Evolutionary conservation across 2,797 vertebrate species (phyloP).

Genomic region (Cetoscarus ocellatus): DNA sequence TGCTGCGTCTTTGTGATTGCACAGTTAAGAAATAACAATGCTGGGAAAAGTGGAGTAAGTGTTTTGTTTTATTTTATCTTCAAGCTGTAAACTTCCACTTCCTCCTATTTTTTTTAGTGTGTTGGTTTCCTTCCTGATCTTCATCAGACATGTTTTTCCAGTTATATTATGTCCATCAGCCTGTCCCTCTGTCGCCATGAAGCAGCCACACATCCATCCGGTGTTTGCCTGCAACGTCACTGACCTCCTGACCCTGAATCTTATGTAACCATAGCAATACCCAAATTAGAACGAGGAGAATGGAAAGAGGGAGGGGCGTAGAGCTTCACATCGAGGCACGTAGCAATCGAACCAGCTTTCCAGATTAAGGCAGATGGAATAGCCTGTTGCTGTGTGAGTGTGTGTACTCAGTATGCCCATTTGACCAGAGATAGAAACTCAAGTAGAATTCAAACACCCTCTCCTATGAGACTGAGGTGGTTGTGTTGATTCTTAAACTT

Average conservation of each 20-base stretch:
- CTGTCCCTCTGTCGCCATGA: slow-evolving; percentile 28
- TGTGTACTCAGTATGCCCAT: background rate
- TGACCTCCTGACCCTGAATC: slow-evolving; percentile 81
- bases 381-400: slow-evolving; percentile 3
- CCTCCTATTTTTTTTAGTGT: slow-evolving; percentile 50
- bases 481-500: slow-evolving; percentile 8
- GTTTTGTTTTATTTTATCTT: slow-evolving; percentile 50
- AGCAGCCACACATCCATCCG: slow-evolving; percentile 63
- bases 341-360: slow-evolving; percentile 59
- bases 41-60: slow-evolving; percentile 45
- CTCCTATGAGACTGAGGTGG: slow-evolving; percentile 2
- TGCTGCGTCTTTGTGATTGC: slow-evolving; percentile 29
- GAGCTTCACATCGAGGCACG: slow-evolving; percentile 51
- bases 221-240: slow-evolving; percentile 58
- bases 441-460: slow-evolving; percentile 25
- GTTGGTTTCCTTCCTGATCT: slow-evolving; percentile 64
- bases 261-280: slow-evolving; percentile 84
- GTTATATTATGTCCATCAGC: slow-evolving; percentile 43
- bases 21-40: slow-evolving; percentile 47
- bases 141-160: slow-evolving; percentile 44
- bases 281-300: slow-evolving; percentile 79
- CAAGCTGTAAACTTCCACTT: slow-evolving; percentile 72
- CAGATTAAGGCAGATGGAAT: slow-evolving; percentile 72
- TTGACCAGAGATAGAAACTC: background rate
- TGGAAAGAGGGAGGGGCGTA: slow-evolving; percentile 72